phyloP scores from a whole-genome alignment of 2,888 invertebrate genomes.

The Plebejus argus region DNA sequence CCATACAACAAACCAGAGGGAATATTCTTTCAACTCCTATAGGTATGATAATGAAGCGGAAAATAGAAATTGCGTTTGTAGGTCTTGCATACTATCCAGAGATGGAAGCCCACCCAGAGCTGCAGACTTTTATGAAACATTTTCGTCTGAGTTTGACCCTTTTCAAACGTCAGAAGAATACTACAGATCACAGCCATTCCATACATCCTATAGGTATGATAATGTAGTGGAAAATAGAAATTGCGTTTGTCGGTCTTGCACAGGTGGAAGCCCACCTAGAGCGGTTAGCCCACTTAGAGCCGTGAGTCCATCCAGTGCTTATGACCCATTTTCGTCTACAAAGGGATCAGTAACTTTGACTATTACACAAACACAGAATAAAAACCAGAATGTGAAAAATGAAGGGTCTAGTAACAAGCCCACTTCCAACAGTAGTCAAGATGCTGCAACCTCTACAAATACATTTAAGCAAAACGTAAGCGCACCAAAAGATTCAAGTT shows the following conservation, averaged over 20 bases:
- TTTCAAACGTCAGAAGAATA: not conserved
- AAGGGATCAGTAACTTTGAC: not conserved
- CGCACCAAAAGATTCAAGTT: slow-evolving; percentile 12
- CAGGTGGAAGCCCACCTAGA: not conserved
- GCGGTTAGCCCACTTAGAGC: not conserved
- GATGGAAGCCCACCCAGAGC: not conserved
- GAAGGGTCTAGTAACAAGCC: not conserved
- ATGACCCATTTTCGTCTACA: not conserved
- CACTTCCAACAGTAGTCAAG: not conserved
- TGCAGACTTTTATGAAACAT: too few relatives aligned
- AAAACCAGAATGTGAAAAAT: not conserved
- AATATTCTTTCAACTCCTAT: not conserved
- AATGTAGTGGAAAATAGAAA: not conserved
- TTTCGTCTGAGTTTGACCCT: not conserved
- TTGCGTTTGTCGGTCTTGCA: not conserved
- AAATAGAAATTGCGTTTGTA: not conserved
- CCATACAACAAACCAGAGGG: too few relatives aligned
- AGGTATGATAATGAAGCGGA: not conserved
- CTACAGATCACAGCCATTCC: not conserved
- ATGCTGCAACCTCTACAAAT: not conserved
- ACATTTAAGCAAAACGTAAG: not conserved
- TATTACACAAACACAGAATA: not conserved
- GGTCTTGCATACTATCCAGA: not conserved
- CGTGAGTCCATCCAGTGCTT: not conserved
- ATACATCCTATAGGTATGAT: not conserved